A percentile compares a stretch with the other conserved stretches of the same genome.
Conservation (phyloP, 1,140 invertebrate genomes). For the Brachionus sp. region DNA sequence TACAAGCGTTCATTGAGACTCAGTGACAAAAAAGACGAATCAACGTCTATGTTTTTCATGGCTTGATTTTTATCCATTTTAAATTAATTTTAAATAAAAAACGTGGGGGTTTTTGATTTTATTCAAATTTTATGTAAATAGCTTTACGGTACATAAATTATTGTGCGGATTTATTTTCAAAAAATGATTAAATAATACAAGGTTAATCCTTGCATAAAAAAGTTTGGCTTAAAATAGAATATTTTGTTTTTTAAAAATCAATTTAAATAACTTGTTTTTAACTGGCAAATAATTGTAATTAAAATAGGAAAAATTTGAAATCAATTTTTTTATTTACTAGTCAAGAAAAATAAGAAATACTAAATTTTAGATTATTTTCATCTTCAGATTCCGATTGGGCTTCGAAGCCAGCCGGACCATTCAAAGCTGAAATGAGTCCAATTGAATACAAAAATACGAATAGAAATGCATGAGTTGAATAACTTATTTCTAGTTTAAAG, state of each 20-base stretch:
- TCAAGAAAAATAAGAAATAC: background rate
- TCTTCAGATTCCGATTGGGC: background rate
- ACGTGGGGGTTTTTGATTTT: background rate
- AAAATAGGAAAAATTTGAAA: background rate
- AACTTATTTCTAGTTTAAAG: slow-evolving; percentile 1
- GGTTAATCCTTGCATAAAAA: background rate
- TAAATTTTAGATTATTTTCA: background rate
- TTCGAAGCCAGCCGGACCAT: slow-evolving; percentile 19
- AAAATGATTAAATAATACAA: background rate
- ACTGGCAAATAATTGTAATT: background rate
- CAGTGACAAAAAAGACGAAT: background rate
- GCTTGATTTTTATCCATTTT: slow-evolving; percentile 8
- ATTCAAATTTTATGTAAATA: background rate
- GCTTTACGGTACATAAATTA: background rate
- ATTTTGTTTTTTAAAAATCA: background rate
- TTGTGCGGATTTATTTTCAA: background rate
- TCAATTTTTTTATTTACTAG: background rate
- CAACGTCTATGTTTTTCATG: background rate
- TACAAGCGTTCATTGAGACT: background rate
- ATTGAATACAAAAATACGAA: background rate
- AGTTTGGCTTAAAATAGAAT: background rate
- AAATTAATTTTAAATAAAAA: background rate
- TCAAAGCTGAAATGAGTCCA: background rate
- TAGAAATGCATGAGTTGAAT: background rate
- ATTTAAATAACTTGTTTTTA: background rate